Evolutionary conservation across 2,113 vertebrate genomes (phyloP).

Genomic region (Salvator merianae): DNA sequence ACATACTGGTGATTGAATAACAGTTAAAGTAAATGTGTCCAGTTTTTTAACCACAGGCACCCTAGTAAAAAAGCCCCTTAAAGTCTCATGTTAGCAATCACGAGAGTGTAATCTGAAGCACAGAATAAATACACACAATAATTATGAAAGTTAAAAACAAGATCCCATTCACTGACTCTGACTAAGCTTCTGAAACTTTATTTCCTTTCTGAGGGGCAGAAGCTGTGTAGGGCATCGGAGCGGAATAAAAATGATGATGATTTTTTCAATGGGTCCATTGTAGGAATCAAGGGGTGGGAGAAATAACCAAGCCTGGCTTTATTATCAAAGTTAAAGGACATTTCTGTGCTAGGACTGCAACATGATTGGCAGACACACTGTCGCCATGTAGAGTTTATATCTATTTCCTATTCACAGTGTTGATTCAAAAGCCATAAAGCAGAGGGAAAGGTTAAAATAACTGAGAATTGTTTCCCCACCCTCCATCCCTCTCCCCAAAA

Average conservation of each 20-base stretch:
- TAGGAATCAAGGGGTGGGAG: slow-evolving; percentile 54
- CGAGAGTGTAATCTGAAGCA: slow-evolving; percentile 64
- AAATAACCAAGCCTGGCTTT: slow-evolving; percentile 64
- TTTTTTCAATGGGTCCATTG: slow-evolving; percentile 71
- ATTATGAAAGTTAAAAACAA: slow-evolving; percentile 70
- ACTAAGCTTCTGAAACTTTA: slow-evolving; percentile 66
- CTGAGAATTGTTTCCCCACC: slow-evolving; percentile 67
- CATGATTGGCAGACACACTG: slow-evolving; percentile 73
- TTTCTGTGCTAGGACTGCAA: slow-evolving; percentile 61
- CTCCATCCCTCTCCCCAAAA: slow-evolving; percentile 41
- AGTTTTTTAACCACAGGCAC: slow-evolving; percentile 55
- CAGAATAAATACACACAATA: slow-evolving; percentile 69
- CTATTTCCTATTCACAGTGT: slow-evolving; percentile 74
- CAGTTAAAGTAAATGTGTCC: slow-evolving; percentile 56
- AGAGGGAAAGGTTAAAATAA: slow-evolving; percentile 75
- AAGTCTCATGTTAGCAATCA: slow-evolving; percentile 66
- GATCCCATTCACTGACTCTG: slow-evolving; percentile 66
- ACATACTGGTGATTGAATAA: slow-evolving; percentile 52
- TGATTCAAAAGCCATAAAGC: slow-evolving; percentile 52
- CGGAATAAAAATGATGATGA: slow-evolving; percentile 64
- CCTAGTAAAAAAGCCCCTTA: slow-evolving; percentile 59
- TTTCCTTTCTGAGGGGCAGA: slow-evolving; percentile 66
- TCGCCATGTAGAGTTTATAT: slow-evolving; percentile 74
- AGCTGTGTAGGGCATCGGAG: slow-evolving; percentile 63
- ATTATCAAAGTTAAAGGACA: slow-evolving; percentile 72